Conservation (phyloP, 2,797 vertebrate genomes). For the Tragelaphus eurycerus region DNA sequence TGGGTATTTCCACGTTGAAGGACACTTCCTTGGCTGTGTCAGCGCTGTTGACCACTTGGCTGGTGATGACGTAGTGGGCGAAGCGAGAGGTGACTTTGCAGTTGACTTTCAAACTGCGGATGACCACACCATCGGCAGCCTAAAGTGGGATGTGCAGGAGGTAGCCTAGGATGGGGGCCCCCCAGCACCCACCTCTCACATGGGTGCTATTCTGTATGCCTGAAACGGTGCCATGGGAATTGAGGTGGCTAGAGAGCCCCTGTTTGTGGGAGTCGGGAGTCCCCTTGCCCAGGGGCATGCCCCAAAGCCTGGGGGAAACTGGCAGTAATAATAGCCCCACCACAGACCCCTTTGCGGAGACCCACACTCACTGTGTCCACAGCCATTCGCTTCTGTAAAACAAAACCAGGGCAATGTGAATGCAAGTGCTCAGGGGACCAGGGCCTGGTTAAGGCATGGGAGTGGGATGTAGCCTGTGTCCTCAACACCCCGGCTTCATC, state of each 20-base stretch:
- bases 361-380: conserved; percentile 79
- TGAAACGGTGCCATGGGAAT: neutral
- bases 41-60: conserved; percentile 88
- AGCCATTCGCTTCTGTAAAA: conserved; percentile 81
- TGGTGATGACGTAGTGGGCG: conserved; percentile 92
- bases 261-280: neutral
- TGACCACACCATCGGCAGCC: conserved; percentile 81
- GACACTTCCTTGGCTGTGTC: conserved; percentile 87
- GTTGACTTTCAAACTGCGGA: conserved; percentile 88
- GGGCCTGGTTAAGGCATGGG: neutral
- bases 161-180: neutral
- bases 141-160: conserved; percentile 69
- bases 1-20: conserved; percentile 93
- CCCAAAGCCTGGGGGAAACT: neutral
- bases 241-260: neutral
- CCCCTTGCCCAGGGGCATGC: neutral
- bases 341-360: neutral
- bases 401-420: conserved; percentile 57
- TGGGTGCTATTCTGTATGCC: neutral
- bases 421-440: neutral
- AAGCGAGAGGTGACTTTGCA: conserved; percentile 91
- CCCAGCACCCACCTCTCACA: neutral
- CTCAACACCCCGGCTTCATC: neutral
- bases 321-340: neutral
- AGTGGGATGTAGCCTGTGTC: neutral